Conservation (phyloP, 2,797 vertebrate species). For the Steatocranus sp. region DNA sequence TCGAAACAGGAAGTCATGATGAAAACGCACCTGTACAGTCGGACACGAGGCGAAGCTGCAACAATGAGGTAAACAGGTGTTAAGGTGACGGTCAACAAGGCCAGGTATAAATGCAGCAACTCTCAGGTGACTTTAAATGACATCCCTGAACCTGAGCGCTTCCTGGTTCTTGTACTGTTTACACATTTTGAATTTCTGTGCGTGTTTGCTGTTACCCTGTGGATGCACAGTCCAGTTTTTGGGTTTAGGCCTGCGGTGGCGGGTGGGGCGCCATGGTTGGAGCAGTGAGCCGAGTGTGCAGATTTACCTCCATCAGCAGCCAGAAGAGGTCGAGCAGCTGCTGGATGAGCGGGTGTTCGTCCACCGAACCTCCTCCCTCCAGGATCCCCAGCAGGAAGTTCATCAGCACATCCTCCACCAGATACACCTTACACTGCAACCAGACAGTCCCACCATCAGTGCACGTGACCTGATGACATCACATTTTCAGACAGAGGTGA, state of each 20-base stretch:
- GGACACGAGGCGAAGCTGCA: not conserved
- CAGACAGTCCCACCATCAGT: not conserved
- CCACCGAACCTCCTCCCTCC: conserved; percentile 83
- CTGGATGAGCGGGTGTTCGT: conserved; percentile 86
- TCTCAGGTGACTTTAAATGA: not conserved
- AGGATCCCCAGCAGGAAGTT: conserved; percentile 87
- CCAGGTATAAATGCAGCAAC: accelerated
- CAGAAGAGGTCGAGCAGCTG: conserved; percentile 93
- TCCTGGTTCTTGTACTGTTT: not conserved
- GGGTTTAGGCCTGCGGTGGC: not conserved
- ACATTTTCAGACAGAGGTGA: not conserved
- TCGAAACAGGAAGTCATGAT: not conserved
- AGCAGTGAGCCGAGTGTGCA: not conserved
- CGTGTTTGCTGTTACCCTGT: accelerated
- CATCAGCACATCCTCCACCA: conserved; percentile 96
- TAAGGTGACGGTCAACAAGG: not conserved
- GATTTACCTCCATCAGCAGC: conserved; percentile 95
- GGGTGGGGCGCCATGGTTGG: not conserved
- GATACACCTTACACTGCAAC: conserved; percentile 90
- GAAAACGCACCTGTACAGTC: not conserved
- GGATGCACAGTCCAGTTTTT: not conserved
- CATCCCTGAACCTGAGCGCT: not conserved
- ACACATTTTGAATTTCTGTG: not conserved
- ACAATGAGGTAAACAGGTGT: not conserved
- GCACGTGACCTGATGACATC: not conserved